Base-by-base conservation (phyloP, 2,888 invertebrate species). In the Keiferia lycopersicella region DNA sequence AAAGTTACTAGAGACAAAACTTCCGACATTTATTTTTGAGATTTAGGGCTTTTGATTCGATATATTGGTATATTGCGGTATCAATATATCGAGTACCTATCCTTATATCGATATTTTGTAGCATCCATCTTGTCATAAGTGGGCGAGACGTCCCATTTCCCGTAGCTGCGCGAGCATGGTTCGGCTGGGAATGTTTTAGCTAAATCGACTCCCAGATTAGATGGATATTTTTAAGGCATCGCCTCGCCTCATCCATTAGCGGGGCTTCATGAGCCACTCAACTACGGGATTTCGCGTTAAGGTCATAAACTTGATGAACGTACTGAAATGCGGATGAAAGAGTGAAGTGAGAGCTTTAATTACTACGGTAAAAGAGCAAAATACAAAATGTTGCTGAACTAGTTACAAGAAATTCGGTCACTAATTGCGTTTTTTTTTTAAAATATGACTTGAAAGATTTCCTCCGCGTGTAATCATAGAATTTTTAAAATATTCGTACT, bases 191-290 rank as follows among this genome's bases (percentile, higher is more conserved):
- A 82, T 85, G 83, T 84, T 86, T 85, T 82, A 84, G 82, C 81
- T 83, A 82, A 83, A 85, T 85, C 83, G 85, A 82, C 83, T 83
- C 79, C 72, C 74, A 79, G 83, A 84, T 87, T 84, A 84, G 81
- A 83, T 79, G 83, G 84, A 85, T 87, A 86, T 87, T 86, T 86
- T 87, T 85, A 86, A 86, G 83, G 79, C 83, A 81, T 78, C 78
- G 78, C 82, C 81, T 81, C 84, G 85, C 81, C 79, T 83, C 78
- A 81, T 86, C 87, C 87, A 87, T 88, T 87, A 87, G 85, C 81
- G 77, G 79, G 78, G 82, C 86, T 84, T 85, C 81, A 82, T 79
- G 83, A 84, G 81, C 78, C 78, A 71, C 76, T 78, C 71, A 66
- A 77, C 73, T 78, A 76, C 75, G 77, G 78, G 77, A 79, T 80